Conservation (phyloP, 2,888 invertebrate species). For the Malthinus flaveolus region DNA sequence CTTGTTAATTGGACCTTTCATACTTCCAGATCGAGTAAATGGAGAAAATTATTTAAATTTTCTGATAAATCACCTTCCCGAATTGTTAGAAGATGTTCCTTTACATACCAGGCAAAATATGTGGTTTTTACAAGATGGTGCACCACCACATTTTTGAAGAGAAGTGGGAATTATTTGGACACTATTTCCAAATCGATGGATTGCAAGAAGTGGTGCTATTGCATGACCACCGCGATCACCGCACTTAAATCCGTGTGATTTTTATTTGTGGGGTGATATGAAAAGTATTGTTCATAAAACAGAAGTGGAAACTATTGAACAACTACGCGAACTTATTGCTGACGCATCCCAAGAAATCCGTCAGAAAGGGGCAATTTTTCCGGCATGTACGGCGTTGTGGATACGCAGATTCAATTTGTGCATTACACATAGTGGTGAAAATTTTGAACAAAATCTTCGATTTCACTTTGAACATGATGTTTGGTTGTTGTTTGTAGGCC, state of each 20-base stretch:
- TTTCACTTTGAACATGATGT: too few species aligned
- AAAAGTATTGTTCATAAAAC: not conserved
- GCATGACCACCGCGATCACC: not conserved
- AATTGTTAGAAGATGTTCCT: not conserved
- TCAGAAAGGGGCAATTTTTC: too few species aligned
- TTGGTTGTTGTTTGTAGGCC: too few species aligned
- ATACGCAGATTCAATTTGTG: too few species aligned
- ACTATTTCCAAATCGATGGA: not conserved
- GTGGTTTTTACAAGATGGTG: not conserved
- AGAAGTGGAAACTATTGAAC: not conserved
- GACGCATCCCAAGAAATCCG: too few species aligned
- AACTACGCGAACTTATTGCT: not conserved
- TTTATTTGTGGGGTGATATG: not conserved
- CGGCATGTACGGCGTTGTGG: too few species aligned
- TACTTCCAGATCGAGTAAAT: constrained; percentile 28
- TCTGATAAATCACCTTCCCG: constrained; percentile 21
- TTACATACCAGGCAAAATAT: not conserved
- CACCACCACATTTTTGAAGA: not conserved
- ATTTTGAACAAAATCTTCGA: too few species aligned
- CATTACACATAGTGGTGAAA: too few species aligned
- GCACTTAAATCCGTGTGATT: not conserved
- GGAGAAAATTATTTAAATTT: constrained; percentile 28
- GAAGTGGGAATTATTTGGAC: not conserved
- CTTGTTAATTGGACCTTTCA: constrained; percentile 26
- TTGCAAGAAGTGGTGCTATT: not conserved